Evolutionary conservation across 2,888 invertebrate species (phyloP), one percentile per base, ranked within the genome.

Genomic region (Amaurobius ferox): DNA sequence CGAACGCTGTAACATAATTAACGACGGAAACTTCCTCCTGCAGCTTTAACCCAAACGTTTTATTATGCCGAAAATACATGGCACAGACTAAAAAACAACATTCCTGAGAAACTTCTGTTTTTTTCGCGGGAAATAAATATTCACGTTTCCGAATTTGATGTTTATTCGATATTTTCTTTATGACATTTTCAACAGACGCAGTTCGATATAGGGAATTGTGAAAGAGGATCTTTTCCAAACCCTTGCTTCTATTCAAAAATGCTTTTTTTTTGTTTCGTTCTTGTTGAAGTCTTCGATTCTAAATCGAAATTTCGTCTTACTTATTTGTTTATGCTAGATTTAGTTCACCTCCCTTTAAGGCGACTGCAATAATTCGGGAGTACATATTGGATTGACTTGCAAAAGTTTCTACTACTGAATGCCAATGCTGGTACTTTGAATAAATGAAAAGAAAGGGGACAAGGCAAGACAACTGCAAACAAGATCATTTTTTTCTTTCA

Each of bases 171-270:
- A 55, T 55, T 55, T 55, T 55, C 55, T 55, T 23, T 23, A 55
- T 55, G 55, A 23, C 55, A 55, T 23, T 55, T 55, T 55, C 55
- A 55, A 55, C 23, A 55, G 55, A 23, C 19, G 23, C 55, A 6
- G 23, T 55, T 55, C 55, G 55, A 55, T 55, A 55, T 55, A 55
- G 55, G 55, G 23, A 55, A 55, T 55, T 55, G 55, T 55, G 55
- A 55, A 55, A 55, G 23, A 55, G 55, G 55, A 55, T 55, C 55
- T 23, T 16, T 55, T 55, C 55, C 55, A 55, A 23, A 3, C 23
- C 13, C 23, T 19, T 23, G 55, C 55, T 23, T 55, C 55, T 23
- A 55, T 55, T 23, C 55, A 23, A 5, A 55, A 16, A 1, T 1
- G 1, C 16, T 23, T 5, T 9, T 44, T 44, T 44, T 44, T 16